Evolutionary conservation across 2,113 vertebrate species (phyloP).

Genomic region (Noturus placidus): DNA sequence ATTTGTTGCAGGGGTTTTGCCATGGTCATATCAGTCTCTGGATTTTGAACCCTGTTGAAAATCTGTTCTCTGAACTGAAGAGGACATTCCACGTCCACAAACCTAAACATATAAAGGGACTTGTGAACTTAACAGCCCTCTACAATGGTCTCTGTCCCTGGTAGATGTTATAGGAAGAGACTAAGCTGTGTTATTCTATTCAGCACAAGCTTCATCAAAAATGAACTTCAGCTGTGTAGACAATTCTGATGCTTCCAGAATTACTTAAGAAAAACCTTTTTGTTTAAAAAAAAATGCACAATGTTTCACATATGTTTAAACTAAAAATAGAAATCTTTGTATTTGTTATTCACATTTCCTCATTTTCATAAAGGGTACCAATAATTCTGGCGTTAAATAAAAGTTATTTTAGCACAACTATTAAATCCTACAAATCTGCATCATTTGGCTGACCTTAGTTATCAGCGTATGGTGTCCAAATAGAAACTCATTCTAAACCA

Average conservation of each 20-base stretch:
- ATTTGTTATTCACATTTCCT: background rate
- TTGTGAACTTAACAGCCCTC: background rate
- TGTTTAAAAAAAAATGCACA: background rate
- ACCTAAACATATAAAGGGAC: background rate
- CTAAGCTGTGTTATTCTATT: background rate
- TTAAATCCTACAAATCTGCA: background rate
- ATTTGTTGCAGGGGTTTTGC: background rate
- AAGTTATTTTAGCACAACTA: background rate
- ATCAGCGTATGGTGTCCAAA: background rate
- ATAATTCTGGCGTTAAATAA: background rate
- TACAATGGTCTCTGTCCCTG: background rate
- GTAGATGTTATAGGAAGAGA: background rate
- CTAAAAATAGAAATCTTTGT: background rate
- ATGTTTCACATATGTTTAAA: background rate
- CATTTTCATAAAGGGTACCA: background rate
- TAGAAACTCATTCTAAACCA: background rate
- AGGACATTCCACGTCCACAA: background rate
- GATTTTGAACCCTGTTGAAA: background rate
- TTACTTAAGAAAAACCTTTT: background rate
- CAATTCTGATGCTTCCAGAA: background rate
- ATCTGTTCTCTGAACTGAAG: background rate
- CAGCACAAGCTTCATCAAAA: background rate
- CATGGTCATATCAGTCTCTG: background rate
- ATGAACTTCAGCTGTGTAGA: background rate
- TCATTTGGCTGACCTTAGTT: background rate